phyloP scores from a whole-genome alignment of 2,888 invertebrate genomes.

The Acleris literana region DNA sequence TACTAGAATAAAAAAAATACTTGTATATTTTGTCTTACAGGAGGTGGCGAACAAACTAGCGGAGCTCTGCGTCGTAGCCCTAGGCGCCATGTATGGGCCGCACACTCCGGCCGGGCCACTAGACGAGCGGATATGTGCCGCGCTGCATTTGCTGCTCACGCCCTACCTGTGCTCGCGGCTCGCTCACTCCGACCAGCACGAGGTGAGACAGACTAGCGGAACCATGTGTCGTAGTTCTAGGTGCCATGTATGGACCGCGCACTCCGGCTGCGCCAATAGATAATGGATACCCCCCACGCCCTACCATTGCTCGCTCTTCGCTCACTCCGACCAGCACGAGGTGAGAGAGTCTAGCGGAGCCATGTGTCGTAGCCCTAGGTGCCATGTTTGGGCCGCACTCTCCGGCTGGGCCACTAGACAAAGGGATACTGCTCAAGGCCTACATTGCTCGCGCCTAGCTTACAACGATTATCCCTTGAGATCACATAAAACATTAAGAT shows the following conservation, averaged over 20 bases:
- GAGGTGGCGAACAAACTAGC: conserved; percentile 97
- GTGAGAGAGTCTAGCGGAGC: conserved; percentile 95
- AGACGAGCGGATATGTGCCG: conserved; percentile 82
- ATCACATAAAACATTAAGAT: too few species aligned
- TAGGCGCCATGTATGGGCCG: conserved; percentile 90
- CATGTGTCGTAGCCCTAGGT: conserved; percentile 92
- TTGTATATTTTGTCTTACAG: conserved; percentile 69
- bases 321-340: conserved; percentile 90
- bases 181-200: conserved; percentile 87
- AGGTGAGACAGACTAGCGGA: conserved; percentile 79
- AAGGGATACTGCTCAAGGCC: conserved; percentile 90
- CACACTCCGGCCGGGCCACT: conserved; percentile 80
- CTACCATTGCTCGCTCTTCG: conserved; percentile 91
- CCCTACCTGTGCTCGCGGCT: conserved; percentile 93
- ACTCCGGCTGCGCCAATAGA: conserved; percentile 81
- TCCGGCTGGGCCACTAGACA: conserved; percentile 81
- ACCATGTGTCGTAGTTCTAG: conserved; percentile 44
- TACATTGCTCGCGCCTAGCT: too few species aligned
- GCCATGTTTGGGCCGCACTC: conserved; percentile 87
- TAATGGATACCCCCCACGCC: conserved; percentile 91
- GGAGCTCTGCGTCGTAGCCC: conserved; percentile 92
- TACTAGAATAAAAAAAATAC: background rate
- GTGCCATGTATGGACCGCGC: conserved; percentile 52
- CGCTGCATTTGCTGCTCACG: conserved; percentile 89
- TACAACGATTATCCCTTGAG: too few species aligned